phyloP scores from a whole-genome alignment of 2,888 invertebrate genomes.

The Pristionchus entomophagus region DNA sequence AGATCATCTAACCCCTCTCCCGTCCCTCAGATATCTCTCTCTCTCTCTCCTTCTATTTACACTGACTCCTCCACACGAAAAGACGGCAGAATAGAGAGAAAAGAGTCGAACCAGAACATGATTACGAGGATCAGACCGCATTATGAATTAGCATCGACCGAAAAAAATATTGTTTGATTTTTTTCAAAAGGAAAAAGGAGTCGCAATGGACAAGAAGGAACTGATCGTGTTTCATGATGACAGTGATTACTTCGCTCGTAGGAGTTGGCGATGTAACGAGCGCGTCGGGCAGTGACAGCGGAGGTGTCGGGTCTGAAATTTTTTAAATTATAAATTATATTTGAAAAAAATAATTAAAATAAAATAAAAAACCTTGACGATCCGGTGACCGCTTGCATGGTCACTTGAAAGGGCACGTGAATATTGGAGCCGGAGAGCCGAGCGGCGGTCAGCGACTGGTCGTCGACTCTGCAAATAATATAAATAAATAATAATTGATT shows the following conservation, averaged over 20 bases:
- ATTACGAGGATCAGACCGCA: not conserved
- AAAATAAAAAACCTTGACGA: not conserved
- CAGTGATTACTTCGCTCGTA: constrained; percentile 13
- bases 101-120: constrained; percentile 34
- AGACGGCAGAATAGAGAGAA: constrained; percentile 12
- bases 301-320: constrained; percentile 14
- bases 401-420: constrained; percentile 41
- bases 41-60: too few species aligned
- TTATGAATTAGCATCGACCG: not conserved
- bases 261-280: constrained; percentile 36
- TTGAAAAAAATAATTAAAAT: not conserved
- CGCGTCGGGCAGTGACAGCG: not conserved
- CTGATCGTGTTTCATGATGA: too few species aligned
- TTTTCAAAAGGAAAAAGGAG: not conserved
- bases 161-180: not conserved
- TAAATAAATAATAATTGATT: not conserved
- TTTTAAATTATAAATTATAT: not conserved
- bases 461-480: not conserved
- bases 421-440: constrained; percentile 25
- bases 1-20: constrained; percentile 12
- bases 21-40: constrained; percentile 38
- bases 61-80: constrained; percentile 39
- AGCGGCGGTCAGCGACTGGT: not conserved
- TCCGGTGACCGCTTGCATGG: constrained; percentile 15
- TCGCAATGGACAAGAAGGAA: not conserved